Evolutionary conservation across 2,888 invertebrate species (phyloP), one percentile per base, ranked within the genome.

Genomic region (Dusona sp.): DNA sequence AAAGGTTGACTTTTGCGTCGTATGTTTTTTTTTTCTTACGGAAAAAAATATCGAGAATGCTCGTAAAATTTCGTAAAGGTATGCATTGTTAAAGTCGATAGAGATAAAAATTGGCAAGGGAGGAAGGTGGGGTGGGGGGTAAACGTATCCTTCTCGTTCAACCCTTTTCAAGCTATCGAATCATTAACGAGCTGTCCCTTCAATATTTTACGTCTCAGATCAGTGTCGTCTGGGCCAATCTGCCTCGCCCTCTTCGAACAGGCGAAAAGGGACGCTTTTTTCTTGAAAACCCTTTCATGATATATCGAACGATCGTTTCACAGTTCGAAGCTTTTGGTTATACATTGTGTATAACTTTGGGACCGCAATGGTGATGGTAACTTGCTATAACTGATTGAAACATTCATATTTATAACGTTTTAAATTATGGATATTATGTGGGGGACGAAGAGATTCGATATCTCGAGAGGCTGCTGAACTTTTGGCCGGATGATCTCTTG

Each of bases 141-240:
- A 61, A 79, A 48, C 61, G 61, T 29, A 29, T 64, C 29, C 25
- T 29, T 25, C 45, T 79, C 36, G 38, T n/a, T 72, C 61, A 19
- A 64, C 29, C 73, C 73, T 51, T 81, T 68, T 68, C 67, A 75
- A 54, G 68, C 67, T 81, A 75, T 75, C 51, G 74, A 74, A 74
- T 73, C 48, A 64, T 81, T 81, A 64, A 73, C 73, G 73, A 81
- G 65, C 54, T 74, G 68, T 54, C 73, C 22, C 80, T 67, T 73
- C 25, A 81, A 81, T 74, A 65, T 67, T 81, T 81, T 36, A 74
- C 51, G 65, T 38, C 25, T 6, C 6, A 33, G 61, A 48, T 78
- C 65, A 48, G 42, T 33, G 45, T 45, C 45, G 42, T 64, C 64
- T 64, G 64, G 33, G 29, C 36, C 42, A 57, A 64, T 61, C 42